Evolutionary conservation across 2,797 vertebrate species (phyloP), one percentile per base, ranked within the genome.

Genomic region (Sebastes trivittatus): DNA sequence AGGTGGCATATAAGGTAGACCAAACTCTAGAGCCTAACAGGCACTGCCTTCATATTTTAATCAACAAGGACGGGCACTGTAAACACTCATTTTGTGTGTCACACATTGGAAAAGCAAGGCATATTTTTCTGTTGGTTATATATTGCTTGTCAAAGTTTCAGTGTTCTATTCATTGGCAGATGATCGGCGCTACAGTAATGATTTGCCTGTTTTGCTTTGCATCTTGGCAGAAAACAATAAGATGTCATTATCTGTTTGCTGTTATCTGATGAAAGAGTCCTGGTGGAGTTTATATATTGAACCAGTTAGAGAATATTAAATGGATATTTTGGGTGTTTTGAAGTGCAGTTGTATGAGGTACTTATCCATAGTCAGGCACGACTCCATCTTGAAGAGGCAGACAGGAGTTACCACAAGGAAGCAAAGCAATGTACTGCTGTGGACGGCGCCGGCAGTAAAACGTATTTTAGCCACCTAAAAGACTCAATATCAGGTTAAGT

Each of bases 1-100:
- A 99, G 95, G 95, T 99, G 96, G 98, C 98, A 89, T 99, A 99
- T 97, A 99, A 99, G 98, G 98, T 99, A 95, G 94, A 94, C 73
- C 61, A 18, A 91, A 80, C 87, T 10, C 65, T 59, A 73, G 75
- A 75, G 80, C 69, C 13, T 6, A 71, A 72, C 49, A 81, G 90
- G 74, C 80, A 42, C 81, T 69, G 73, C 73, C 63, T 61, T 84
- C 38, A 23, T 88, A 27, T 77, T 69, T 80, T 25, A 73, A 64
- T 64, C 77, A 72, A 18, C 16, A 7, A 79, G 75, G 69, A 72
- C 60, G 5, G 79, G 72, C 63, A 23, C 80, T 79, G 72, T 82
- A 8, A 78, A 83, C 74, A 22, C 54, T 85, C 38, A 46, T 91
- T 89, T 73, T 91, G 63, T 93, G 82, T 94, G 85, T 86, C 82